A percentile compares a stretch with the other conserved stretches of the same genome.
Evolutionary conservation across 2,888 invertebrate genomes (phyloP).

Genomic region (Drosophila borborema): DNA sequence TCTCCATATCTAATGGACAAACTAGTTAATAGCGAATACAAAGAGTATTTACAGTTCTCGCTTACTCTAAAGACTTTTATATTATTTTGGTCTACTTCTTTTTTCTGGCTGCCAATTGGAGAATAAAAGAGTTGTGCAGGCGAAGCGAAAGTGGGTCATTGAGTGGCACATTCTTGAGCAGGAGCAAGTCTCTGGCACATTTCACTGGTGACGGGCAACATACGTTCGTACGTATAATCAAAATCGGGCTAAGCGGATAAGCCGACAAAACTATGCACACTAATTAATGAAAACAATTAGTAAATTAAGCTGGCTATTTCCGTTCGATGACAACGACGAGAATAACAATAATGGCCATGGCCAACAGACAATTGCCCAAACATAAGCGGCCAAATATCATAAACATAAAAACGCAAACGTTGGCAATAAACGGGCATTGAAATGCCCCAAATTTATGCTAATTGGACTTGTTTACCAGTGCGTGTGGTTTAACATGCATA

Average conservation of each 20-base stretch:
- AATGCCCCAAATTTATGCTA: slow-evolving; percentile 77
- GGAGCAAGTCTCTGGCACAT: slow-evolving; percentile 1
- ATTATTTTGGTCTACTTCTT: background rate
- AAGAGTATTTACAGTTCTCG: slow-evolving; percentile 21
- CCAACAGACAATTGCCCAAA: slow-evolving; percentile 52
- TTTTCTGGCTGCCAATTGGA: slow-evolving; percentile 18
- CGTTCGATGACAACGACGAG: slow-evolving; percentile 51
- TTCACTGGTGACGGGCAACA: slow-evolving; percentile 31
- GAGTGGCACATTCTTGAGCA: slow-evolving; percentile 28
- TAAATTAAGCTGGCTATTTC: slow-evolving; percentile 69
- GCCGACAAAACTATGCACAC: slow-evolving; percentile 43
- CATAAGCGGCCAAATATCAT: slow-evolving; percentile 58
- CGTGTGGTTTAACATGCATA: slow-evolving; percentile 66
- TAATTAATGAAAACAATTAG: slow-evolving; percentile 80
- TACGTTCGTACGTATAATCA: slow-evolving; percentile 43
- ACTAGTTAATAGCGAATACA: background rate
- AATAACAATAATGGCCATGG: slow-evolving; percentile 30
- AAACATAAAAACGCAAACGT: slow-evolving; percentile 78
- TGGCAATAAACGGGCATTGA: slow-evolving; percentile 73
- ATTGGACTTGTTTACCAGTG: slow-evolving; percentile 78
- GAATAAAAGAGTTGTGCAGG: slow-evolving; percentile 10
- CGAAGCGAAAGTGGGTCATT: slow-evolving; percentile 62
- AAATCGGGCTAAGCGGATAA: slow-evolving; percentile 47
- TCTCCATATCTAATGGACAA: background rate
- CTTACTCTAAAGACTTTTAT: background rate